Percentiles rank a stretch among this genome's conserved stretches.
These are phyloP conservation scores for Leptogaster cylindrica DNA, from an alignment of 2,888 invertebrate genomes.

Conservation along the genomic window DNA sequence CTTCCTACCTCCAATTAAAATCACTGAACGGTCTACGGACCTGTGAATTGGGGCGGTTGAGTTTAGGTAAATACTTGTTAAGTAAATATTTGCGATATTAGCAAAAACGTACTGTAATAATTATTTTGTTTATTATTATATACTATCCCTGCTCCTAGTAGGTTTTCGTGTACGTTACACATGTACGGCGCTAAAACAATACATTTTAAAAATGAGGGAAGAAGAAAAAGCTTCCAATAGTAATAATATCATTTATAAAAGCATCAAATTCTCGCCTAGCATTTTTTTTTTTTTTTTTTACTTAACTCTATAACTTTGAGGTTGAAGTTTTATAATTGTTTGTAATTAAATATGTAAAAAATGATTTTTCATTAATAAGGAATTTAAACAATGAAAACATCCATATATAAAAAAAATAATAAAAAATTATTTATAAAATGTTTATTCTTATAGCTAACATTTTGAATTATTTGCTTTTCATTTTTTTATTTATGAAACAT, in stretches of 20 bases:
- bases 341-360: constrained; percentile 12
- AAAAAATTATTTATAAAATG: constrained; percentile 34
- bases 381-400: constrained; percentile 35
- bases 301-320: constrained; percentile 31
- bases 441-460: constrained; percentile 35
- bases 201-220: too few relatives aligned
- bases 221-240: constrained; percentile 27
- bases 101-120: too few relatives aligned
- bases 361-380: constrained; percentile 38
- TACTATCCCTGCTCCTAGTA: too few relatives aligned
- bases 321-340: constrained; percentile 15
- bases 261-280: constrained; percentile 24
- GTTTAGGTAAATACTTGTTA: too few relatives aligned
- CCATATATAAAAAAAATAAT: constrained; percentile 32
- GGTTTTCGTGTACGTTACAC: too few relatives aligned
- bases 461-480: constrained; percentile 12
- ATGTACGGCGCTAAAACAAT: too few relatives aligned
- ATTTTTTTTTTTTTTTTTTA: constrained; percentile 25
- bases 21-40: too few relatives aligned
- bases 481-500: constrained; percentile 25
- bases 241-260: constrained; percentile 24
- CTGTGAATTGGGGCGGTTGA: too few relatives aligned
- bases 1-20: too few relatives aligned
- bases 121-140: too few relatives aligned
- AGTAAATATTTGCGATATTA: too few relatives aligned